These are phyloP conservation scores for Centroberyx gerrardi DNA, from an alignment of 2,797 vertebrate species.

Conservation along the genomic window DNA sequence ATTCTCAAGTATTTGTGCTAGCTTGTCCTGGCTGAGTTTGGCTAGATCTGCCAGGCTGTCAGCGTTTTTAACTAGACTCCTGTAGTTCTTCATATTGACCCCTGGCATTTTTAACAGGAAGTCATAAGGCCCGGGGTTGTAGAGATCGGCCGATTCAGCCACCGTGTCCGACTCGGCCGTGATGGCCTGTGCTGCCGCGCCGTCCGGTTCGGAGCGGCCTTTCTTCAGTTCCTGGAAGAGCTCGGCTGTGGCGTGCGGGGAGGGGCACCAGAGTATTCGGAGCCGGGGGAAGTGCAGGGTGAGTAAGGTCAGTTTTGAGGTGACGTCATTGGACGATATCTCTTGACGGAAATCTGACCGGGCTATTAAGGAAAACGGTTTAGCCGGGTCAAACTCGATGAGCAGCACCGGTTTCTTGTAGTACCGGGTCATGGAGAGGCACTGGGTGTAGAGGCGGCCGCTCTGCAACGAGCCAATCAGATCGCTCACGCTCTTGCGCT, in stretches of 20 bases:
- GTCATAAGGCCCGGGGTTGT: constrained; percentile 95
- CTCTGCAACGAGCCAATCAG: constrained; percentile 95
- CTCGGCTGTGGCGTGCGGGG: constrained; percentile 92
- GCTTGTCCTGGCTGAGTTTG: constrained; percentile 86
- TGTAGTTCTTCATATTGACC: constrained; percentile 91
- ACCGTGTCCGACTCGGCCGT: constrained; percentile 91
- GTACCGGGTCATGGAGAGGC: constrained; percentile 94
- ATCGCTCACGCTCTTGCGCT: constrained; percentile 96
- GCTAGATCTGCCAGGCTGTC: constrained; percentile 90
- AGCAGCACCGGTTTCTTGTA: constrained; percentile 93
- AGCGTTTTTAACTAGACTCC: constrained; percentile 86
- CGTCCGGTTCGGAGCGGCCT: constrained; percentile 88
- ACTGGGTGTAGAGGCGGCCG: constrained; percentile 94
- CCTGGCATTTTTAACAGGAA: constrained; percentile 97
- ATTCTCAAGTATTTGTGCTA: constrained; percentile 88
- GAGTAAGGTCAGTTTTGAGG: constrained; percentile 93
- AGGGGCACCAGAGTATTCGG: constrained; percentile 96
- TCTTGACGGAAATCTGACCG: constrained; percentile 90
- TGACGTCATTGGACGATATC: constrained; percentile 92
- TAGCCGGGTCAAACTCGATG: constrained; percentile 95
- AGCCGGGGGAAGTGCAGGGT: constrained; percentile 96
- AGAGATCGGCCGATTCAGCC: constrained; percentile 89
- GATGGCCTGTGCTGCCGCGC: constrained; percentile 88
- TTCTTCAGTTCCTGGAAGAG: constrained; percentile 94
- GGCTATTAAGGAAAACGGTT: constrained; percentile 92